phyloP scores from a whole-genome alignment of 1,140 invertebrate species.

The Drosophila micromelanica region DNA sequence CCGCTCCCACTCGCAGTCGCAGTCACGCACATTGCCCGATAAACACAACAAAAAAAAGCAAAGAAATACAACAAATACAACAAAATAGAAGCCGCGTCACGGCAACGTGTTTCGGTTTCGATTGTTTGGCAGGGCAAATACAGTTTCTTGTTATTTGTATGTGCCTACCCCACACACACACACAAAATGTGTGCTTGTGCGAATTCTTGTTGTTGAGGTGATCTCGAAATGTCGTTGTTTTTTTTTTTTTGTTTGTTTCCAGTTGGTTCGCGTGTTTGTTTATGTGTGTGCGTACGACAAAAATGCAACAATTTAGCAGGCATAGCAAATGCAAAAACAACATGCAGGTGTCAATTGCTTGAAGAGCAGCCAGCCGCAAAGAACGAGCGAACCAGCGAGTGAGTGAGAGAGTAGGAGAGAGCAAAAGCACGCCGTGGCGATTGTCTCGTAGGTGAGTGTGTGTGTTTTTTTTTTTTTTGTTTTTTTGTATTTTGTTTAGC shows the following conservation, averaged over 20 bases:
- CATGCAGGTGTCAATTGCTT: slow-evolving; percentile 31
- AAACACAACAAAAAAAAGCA: slow-evolving; percentile 38
- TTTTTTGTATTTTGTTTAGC: not conserved
- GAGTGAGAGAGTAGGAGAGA: slow-evolving; percentile 10
- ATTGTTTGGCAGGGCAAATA: slow-evolving; percentile 40
- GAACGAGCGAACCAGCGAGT: not conserved
- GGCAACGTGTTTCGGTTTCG: slow-evolving; percentile 44
- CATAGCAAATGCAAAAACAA: slow-evolving; percentile 20
- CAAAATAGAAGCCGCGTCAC: slow-evolving; percentile 22
- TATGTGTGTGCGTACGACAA: slow-evolving; percentile 7
- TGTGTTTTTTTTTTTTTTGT: not conserved
- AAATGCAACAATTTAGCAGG: slow-evolving; percentile 37
- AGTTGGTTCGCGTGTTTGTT: slow-evolving; percentile 13
- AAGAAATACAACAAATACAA: slow-evolving; percentile 4
- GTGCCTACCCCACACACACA: slow-evolving; percentile 1
- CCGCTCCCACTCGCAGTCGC: slow-evolving; percentile 33
- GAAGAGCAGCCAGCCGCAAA: slow-evolving; percentile 21
- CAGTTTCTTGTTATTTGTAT: slow-evolving; percentile 15
- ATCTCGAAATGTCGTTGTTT: slow-evolving; percentile 8
- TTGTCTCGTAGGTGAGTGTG: slow-evolving; percentile 9
- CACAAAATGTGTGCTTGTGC: not conserved
- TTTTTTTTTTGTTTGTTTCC: slow-evolving; percentile 20
- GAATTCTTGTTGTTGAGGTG: slow-evolving; percentile 8
- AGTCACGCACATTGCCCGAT: slow-evolving; percentile 32
- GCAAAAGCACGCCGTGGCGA: slow-evolving; percentile 7